These are phyloP conservation scores for Lochmaea crataegi DNA, from an alignment of 2,888 invertebrate species.

Conservation along the genomic window DNA sequence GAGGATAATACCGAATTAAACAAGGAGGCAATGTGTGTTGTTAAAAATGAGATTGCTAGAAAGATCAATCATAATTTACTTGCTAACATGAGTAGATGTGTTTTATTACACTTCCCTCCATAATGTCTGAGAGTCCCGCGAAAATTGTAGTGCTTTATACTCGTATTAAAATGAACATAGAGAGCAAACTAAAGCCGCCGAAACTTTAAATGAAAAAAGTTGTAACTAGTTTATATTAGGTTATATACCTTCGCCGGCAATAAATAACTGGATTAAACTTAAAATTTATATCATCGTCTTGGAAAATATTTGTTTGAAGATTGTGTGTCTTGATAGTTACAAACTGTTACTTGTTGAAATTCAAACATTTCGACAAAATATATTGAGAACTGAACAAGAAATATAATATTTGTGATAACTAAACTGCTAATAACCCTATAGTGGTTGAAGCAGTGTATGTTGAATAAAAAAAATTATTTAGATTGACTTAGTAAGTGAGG, in stretches of 20 bases:
- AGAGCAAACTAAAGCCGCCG: not conserved
- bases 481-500: too few relatives aligned
- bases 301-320: not conserved
- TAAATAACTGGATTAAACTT: too few relatives aligned
- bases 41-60: constrained; percentile 25
- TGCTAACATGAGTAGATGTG: not conserved
- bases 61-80: constrained; percentile 26
- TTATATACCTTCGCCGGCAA: not conserved
- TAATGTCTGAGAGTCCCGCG: not conserved
- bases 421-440: too few relatives aligned
- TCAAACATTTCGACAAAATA: too few relatives aligned
- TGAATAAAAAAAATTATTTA: too few relatives aligned
- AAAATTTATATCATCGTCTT: not conserved
- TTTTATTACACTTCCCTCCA: not conserved
- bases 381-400: too few relatives aligned
- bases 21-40: constrained; percentile 32
- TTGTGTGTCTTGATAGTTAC: too few relatives aligned
- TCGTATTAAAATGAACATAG: not conserved
- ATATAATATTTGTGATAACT: too few relatives aligned
- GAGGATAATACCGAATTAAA: constrained; percentile 39
- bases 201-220: not conserved
- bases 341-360: too few relatives aligned
- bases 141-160: not conserved
- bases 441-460: too few relatives aligned
- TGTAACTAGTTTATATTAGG: not conserved